These are phyloP conservation scores for Dioctria rufipes DNA, from an alignment of 2,888 invertebrate species.

Conservation along the genomic window DNA sequence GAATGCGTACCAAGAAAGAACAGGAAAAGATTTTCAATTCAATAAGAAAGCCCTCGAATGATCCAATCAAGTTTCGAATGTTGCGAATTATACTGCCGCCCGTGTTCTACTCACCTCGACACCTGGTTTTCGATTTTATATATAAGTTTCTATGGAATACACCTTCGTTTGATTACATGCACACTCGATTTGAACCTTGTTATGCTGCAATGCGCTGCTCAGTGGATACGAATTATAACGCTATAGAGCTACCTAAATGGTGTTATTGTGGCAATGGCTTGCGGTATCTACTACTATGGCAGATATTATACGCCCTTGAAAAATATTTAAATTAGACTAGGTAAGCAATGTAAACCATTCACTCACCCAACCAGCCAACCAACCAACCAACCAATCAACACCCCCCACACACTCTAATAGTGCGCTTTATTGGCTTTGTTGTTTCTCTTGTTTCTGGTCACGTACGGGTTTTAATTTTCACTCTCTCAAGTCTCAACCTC, in stretches of 20 bases:
- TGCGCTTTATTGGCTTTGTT: slow-evolving; percentile 20
- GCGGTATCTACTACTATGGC: not conserved
- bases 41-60: not conserved
- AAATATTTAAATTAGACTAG: slow-evolving; percentile 33
- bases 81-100: not conserved
- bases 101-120: not conserved
- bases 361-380: too few relatives aligned
- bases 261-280: slow-evolving; percentile 11
- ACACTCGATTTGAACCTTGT: not conserved
- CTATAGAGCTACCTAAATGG: not conserved
- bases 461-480: slow-evolving; percentile 27
- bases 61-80: not conserved
- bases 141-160: not conserved
- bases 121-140: not conserved
- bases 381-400: too few relatives aligned
- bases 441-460: slow-evolving; percentile 36
- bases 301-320: slow-evolving; percentile 29
- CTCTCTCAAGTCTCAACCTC: not conserved
- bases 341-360: not conserved
- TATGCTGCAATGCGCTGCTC: slow-evolving; percentile 24
- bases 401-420: too few relatives aligned
- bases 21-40: not conserved
- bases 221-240: too few relatives aligned
- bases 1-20: not conserved
- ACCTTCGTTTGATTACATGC: slow-evolving; percentile 11